Evolutionary conservation across 1,140 invertebrate species (phyloP).

Genomic region (Caenorhabditis elegans): WBcel235 BX284606.5:9624501-9625000

Average conservation of each 20-base stretch:
- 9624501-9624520: background rate
- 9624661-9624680: too few species aligned
- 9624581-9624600: background rate
- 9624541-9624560: conserved; percentile 3
- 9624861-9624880: background rate
- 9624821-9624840: conserved; percentile 1
- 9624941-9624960: background rate
- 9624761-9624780: background rate
- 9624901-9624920: background rate
- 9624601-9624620: background rate
- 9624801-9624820: background rate
- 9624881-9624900: conserved; percentile 7
- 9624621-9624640: too few species aligned
- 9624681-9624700: too few species aligned
- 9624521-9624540: background rate
- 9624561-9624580: background rate
- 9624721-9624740: too few species aligned
- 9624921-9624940: too few species aligned
- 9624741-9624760: too few species aligned
- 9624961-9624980: too few species aligned
- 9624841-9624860: background rate
- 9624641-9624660: too few species aligned
- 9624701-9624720: too few species aligned
- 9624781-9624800: background rate
- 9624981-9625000: too few species aligned